Evolutionary conservation across 2,113 vertebrate species (phyloP), one percentile per base, ranked within the genome.

Genomic region (Cavia porcellus): DNA sequence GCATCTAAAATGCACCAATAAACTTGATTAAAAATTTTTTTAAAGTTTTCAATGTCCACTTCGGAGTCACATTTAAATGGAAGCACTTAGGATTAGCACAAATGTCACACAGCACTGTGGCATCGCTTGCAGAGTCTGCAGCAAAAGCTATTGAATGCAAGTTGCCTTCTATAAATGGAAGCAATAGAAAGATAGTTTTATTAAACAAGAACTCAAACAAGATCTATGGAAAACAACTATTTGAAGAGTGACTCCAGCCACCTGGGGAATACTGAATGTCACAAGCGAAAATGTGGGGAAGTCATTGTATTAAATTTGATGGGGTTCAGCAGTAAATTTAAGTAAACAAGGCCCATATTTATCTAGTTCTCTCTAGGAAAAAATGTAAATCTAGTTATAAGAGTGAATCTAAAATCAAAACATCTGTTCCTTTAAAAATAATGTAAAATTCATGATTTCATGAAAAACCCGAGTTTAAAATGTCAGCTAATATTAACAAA

Each of bases 391-490:
- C 57, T 89, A 50, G 42, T 70, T 82, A 14, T 80, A 91, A 96
- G 96, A 91, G 25, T 86, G 79, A 89, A 91, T 86, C 89, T 86
- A 94, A 97, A 96, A 83, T 83, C 83, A 93, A 97, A 96, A 97
- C 88, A 95, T 95, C 94, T 96, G 89, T 93, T 95, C 85, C 86
- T 90, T 92, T 92, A 59, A 96, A 95, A 97, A 91, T 89, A 92
- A 95, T 92, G 96, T 83, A 96, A 96, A 95, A 97, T 92, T 96
- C 96, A 96, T 96, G 92, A 95, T 95, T 94, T 92, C 52, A 19
- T 74, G 45, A 72, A 91, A 89, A 88, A 66, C 17, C 8, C 57
- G 19, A 89, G 32, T 74, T 96, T 84, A 97, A 89, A 84, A 88
- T 12, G 19, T 94, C 59, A 94, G 95, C 55, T 96, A 88, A 85